phyloP scores from a whole-genome alignment of 92 coral and sea anemone genomes.

The Palythoa grandis region DNA sequence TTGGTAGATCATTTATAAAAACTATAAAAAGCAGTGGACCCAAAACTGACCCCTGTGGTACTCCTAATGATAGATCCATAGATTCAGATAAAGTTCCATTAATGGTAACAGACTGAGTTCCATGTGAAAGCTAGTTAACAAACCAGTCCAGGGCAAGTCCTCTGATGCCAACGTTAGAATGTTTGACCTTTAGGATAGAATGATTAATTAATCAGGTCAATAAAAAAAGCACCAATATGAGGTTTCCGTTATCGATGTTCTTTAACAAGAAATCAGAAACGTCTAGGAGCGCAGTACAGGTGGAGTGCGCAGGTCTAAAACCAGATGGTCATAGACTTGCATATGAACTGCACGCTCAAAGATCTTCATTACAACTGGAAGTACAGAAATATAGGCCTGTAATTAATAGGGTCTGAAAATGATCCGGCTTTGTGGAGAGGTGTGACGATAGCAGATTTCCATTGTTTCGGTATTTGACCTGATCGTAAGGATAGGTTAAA shows the following conservation, averaged over 20 bases:
- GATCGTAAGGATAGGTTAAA: conserved; percentile 51
- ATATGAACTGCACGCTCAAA: background rate
- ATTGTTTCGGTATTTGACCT: conserved; percentile 36
- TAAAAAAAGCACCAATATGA: conserved; percentile 34
- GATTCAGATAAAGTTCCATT: no score
- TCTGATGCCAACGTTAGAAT: conserved; percentile 4
- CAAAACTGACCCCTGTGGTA: no score
- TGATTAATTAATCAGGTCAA: conserved; percentile 26
- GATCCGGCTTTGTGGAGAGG: background rate
- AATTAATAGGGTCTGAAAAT: background rate
- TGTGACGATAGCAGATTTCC: background rate
- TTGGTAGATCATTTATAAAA: no score
- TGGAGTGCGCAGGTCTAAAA: no score
- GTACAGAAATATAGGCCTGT: background rate
- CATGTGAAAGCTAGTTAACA: no score
- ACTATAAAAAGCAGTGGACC: no score
- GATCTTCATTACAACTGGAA: background rate
- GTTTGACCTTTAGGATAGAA: conserved; percentile 13
- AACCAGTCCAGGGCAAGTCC: conserved; percentile 19
- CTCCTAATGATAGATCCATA: no score
- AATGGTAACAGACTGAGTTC: no score
- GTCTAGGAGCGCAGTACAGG: conserved; percentile 9
- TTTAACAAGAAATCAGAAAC: conserved; percentile 15
- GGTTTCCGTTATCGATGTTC: conserved; percentile 42
- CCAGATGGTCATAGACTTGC: background rate